Evolutionary conservation across 2,888 invertebrate genomes (phyloP).

Genomic region (Chrysolina haemoptera): DNA sequence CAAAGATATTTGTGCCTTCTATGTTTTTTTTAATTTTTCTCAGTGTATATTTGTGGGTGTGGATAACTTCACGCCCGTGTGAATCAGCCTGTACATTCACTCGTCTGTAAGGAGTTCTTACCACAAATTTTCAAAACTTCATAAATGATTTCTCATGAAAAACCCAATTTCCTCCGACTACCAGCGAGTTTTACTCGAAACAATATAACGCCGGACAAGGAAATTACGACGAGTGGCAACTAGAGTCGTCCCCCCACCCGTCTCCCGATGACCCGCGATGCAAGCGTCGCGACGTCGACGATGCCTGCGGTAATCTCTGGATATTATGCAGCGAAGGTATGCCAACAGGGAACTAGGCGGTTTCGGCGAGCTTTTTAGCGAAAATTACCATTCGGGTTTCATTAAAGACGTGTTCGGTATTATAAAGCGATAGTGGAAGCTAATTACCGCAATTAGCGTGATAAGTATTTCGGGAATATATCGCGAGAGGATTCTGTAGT

Average conservation of each 20-base stretch:
- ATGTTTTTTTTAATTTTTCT: too few species aligned
- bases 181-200: neutral
- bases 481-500: neutral
- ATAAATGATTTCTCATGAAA: too few species aligned
- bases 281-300: neutral
- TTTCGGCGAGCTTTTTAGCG: slow-evolving; percentile 4
- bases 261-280: neutral
- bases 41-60: too few species aligned
- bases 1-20: too few species aligned
- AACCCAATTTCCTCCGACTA: neutral
- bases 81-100: too few species aligned
- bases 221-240: slow-evolving; percentile 11
- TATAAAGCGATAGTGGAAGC: neutral
- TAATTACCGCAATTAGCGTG: slow-evolving; percentile 10
- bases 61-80: too few species aligned
- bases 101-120: too few species aligned
- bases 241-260: neutral
- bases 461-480: slow-evolving; percentile 8
- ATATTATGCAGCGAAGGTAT: slow-evolving; percentile 11
- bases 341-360: neutral
- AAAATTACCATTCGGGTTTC: slow-evolving; percentile 14
- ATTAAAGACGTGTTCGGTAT: slow-evolving; percentile 22
- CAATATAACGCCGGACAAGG: slow-evolving; percentile 5
- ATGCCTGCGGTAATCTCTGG: slow-evolving; percentile 2
- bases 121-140: too few species aligned